Evolutionary conservation across 1,140 invertebrate genomes (phyloP).

Genomic region (Drosophila melanogaster): DNA sequence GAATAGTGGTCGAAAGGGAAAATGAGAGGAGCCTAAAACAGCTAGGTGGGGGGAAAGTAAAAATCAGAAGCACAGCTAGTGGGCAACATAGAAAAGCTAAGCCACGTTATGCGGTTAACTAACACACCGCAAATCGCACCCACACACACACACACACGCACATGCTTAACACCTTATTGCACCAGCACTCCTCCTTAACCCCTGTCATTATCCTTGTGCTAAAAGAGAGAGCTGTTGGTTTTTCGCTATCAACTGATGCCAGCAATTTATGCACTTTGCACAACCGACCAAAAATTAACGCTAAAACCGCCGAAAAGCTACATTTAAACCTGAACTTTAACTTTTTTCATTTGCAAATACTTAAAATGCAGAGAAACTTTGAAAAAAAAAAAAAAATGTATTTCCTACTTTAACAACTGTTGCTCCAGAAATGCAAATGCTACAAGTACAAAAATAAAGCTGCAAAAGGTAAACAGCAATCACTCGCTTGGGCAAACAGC

Average conservation of each 20-base stretch:
- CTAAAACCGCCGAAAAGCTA: not conserved
- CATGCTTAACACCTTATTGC: not conserved
- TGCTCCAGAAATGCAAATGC: not conserved
- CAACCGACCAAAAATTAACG: conserved; percentile 20
- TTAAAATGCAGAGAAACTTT: not conserved
- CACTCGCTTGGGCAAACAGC: conserved; percentile 72
- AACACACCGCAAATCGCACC: conserved; percentile 27
- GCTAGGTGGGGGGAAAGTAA: not conserved
- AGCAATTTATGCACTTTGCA: conserved; percentile 42
- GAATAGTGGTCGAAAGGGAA: not conserved
- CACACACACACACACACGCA: conserved; percentile 8
- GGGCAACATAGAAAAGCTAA: conserved; percentile 46
- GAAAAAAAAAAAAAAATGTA: not conserved
- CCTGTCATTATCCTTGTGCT: not conserved
- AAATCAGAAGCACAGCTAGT: conserved; percentile 12
- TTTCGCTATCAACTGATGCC: conserved; percentile 46
- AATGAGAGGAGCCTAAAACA: not conserved
- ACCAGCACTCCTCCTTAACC: not conserved
- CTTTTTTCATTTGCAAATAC: not conserved
- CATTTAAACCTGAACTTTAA: conserved; percentile 1
- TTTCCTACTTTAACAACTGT: conserved; percentile 1
- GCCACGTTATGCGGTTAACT: conserved; percentile 63
- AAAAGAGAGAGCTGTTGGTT: conserved; percentile 51
- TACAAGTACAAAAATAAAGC: not conserved
- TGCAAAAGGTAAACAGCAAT: conserved; percentile 66